Conservation (phyloP, 2,797 vertebrate genomes). For the Falco berigora region DNA sequence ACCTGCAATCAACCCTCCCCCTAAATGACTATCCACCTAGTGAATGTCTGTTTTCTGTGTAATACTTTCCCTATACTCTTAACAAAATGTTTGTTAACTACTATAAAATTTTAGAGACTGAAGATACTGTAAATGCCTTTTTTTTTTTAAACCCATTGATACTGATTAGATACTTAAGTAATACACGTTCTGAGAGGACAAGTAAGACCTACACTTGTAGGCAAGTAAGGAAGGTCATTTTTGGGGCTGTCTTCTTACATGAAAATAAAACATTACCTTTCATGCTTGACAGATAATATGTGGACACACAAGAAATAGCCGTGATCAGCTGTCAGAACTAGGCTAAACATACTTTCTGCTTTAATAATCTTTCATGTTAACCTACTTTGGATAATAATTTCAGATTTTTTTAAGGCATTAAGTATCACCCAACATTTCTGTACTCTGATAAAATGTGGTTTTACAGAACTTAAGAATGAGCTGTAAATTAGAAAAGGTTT, state of each 20-base stretch:
- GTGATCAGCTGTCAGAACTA: neutral
- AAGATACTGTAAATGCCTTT: neutral
- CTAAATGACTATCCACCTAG: neutral
- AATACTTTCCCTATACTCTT: neutral
- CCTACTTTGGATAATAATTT: neutral
- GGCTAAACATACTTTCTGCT: neutral
- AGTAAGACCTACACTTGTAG: neutral
- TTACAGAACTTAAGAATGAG: neutral
- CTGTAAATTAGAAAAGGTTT: neutral
- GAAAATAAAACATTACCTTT: neutral
- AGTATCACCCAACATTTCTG: neutral
- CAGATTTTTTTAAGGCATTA: neutral
- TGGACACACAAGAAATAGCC: neutral
- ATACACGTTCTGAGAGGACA: neutral
- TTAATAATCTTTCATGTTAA: neutral
- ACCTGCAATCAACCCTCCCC: neutral
- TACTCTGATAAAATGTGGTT: neutral
- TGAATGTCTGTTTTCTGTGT: neutral
- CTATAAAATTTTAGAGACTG: neutral
- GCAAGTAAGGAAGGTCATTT: neutral
- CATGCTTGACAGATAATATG: neutral
- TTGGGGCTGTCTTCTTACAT: neutral
- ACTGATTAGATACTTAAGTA: neutral
- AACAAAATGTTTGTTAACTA: neutral
- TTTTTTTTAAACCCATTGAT: neutral